Percentiles rank a stretch among this genome's conserved stretches.
Conservation (phyloP, 2,888 invertebrate genomes). For the Chalcis sispes region DNA sequence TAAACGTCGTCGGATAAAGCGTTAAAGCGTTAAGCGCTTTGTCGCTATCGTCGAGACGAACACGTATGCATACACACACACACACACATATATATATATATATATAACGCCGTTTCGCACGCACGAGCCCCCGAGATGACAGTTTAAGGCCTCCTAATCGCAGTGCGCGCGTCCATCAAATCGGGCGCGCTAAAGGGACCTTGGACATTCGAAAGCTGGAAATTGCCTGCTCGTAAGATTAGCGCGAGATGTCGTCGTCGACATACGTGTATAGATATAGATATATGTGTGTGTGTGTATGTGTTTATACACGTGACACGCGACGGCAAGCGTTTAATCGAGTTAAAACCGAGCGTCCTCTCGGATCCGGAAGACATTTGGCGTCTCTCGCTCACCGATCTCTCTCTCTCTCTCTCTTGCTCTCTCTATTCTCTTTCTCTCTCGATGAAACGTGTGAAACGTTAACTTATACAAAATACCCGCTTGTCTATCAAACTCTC, state of each 20-base stretch:
- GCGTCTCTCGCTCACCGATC: too few relatives aligned
- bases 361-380: too few relatives aligned
- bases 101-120: neutral
- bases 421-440: too few relatives aligned
- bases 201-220: slow-evolving; percentile 34
- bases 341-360: slow-evolving; percentile 35
- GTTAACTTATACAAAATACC: too few relatives aligned
- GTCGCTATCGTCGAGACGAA: neutral
- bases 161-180: slow-evolving; percentile 28
- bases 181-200: slow-evolving; percentile 5
- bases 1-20: too few relatives aligned
- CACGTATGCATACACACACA: neutral
- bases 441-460: too few relatives aligned
- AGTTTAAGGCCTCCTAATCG: slow-evolving; percentile 40
- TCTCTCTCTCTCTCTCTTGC: neutral
- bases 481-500: too few relatives aligned
- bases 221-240: slow-evolving; percentile 41
- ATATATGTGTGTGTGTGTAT: neutral
- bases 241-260: slow-evolving; percentile 1
- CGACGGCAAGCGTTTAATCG: slow-evolving; percentile 30
- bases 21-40: too few relatives aligned
- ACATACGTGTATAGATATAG: too few relatives aligned
- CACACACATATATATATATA: neutral
- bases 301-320: slow-evolving; percentile 10
- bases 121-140: slow-evolving; percentile 1